Evolutionary conservation across 2,888 invertebrate species (phyloP).

Genomic region (Thelaira solivaga): DNA sequence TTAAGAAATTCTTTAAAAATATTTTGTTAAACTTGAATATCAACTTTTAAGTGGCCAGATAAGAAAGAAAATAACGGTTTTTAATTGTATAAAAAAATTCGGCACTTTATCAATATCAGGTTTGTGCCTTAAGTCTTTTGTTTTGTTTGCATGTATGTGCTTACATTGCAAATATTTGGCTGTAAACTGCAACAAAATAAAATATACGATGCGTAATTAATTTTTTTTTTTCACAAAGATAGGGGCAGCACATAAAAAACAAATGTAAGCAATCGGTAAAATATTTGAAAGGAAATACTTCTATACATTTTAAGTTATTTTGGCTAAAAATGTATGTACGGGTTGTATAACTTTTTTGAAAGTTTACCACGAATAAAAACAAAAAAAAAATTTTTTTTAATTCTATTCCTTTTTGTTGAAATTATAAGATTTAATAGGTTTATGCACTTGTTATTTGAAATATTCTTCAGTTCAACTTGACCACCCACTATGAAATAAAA

Average conservation of each 20-base stretch:
- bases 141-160: neutral
- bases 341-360: neutral
- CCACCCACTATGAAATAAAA: constrained; percentile 26
- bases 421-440: neutral
- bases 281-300: constrained; percentile 2
- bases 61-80: constrained; percentile 36
- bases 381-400: no score
- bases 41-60: neutral
- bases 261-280: neutral
- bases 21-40: neutral
- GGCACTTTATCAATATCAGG: constrained; percentile 45
- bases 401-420: no score
- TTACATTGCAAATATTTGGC: neutral
- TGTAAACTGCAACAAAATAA: constrained; percentile 8
- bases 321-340: neutral
- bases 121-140: constrained; percentile 37
- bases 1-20: no score
- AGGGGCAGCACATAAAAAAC: neutral
- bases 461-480: neutral
- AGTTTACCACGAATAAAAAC: neutral
- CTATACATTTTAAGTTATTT: neutral
- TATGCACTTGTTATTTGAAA: neutral
- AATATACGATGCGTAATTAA: constrained; percentile 22
- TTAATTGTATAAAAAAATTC: constrained; percentile 33
- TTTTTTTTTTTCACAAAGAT: neutral